These are phyloP conservation scores for Heliconius hewitsoni DNA, from an alignment of 1,140 invertebrate genomes.

Conservation along the genomic window DNA sequence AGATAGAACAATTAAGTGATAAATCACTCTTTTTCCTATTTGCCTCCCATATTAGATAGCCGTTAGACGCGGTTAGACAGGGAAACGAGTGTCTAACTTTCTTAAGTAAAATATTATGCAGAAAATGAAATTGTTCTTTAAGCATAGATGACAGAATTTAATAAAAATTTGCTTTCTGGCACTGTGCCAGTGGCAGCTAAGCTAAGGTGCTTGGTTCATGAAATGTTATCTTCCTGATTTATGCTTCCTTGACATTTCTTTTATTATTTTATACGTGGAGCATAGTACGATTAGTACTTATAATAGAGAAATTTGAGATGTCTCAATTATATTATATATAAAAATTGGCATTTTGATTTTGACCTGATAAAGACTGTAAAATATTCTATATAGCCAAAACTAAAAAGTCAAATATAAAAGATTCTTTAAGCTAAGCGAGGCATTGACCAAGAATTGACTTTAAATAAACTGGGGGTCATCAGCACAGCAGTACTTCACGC, in stretches of 20 bases:
- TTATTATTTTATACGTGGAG: neutral
- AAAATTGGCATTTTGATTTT: too few species aligned
- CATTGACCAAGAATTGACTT: too few species aligned
- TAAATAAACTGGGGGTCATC: too few species aligned
- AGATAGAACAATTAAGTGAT: neutral
- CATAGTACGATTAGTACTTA: neutral
- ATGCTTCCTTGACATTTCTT: neutral
- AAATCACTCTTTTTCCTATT: neutral
- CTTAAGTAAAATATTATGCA: neutral
- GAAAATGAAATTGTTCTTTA: constrained; percentile 1
- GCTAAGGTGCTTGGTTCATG: neutral
- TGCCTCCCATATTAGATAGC: too few species aligned
- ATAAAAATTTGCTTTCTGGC: constrained; percentile 9
- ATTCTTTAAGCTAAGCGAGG: too few species aligned
- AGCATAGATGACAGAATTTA: constrained; percentile 5
- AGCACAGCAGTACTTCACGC: too few species aligned
- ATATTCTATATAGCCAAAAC: too few species aligned
- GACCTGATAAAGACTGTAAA: too few species aligned
- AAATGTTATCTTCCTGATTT: constrained; percentile 1
- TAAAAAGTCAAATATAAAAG: too few species aligned
- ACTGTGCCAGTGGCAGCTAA: neutral
- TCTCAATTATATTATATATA: too few species aligned
- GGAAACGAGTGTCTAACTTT: neutral
- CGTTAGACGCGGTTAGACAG: neutral
- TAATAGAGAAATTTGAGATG: too few species aligned